Percentiles rank a stretch among this genome's conserved stretches.
Evolutionary conservation across 2,797 vertebrate species (phyloP).

Genomic region (Hippopotamyrus pictus): DNA sequence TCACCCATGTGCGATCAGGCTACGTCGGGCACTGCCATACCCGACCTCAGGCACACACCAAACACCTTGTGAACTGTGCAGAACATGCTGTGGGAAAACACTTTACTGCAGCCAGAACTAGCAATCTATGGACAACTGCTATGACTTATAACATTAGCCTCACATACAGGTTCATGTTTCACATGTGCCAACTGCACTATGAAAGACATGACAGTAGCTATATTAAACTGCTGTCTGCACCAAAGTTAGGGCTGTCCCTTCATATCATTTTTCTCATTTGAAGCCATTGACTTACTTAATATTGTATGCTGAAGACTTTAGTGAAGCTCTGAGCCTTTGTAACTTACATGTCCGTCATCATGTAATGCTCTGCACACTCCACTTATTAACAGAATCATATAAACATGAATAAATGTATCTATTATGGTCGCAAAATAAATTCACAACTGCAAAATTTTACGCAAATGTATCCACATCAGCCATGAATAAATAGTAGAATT

Average conservation of each 20-base stretch:
- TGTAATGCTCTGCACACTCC: background rate
- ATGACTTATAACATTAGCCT: constrained; percentile 1
- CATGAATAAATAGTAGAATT: background rate
- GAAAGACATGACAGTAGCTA: background rate
- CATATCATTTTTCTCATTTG: background rate
- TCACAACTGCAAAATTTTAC: background rate
- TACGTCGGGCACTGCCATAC: background rate
- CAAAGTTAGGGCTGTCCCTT: constrained; percentile 28
- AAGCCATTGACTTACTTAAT: background rate
- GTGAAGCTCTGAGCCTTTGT: background rate
- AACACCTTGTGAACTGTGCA: background rate
- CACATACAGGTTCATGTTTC: constrained; percentile 3
- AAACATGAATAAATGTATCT: background rate
- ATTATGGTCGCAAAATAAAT: background rate
- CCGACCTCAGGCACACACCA: background rate
- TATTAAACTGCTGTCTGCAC: background rate
- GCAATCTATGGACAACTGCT: background rate
- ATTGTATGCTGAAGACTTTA: background rate
- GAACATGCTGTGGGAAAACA: background rate
- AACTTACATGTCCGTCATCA: background rate
- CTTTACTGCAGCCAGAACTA: background rate
- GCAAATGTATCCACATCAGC: background rate
- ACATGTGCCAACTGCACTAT: constrained; percentile 7
- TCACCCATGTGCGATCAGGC: background rate
- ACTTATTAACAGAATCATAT: background rate